Evolutionary conservation across 2,888 invertebrate genomes (phyloP), one percentile per base, ranked within the genome.

Genomic region (Tipula confusa): DNA sequence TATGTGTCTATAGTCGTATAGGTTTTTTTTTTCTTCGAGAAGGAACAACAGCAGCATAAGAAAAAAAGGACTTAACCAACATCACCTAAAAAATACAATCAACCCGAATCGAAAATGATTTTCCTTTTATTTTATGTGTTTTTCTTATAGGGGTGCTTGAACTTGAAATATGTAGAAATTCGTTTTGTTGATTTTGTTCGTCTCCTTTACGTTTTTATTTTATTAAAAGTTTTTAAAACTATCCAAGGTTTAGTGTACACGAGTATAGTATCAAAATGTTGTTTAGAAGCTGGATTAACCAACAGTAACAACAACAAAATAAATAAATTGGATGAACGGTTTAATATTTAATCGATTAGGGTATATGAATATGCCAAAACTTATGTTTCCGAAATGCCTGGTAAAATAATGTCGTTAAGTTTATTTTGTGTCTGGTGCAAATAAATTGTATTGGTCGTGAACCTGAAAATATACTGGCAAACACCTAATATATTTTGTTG

Each of bases 71-170:
- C 64, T 64, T 64, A 64, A 64, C 64, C 24, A 64, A 7, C 64
- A 64, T 64, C 64, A 24, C 64, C 64, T 64, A 64, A 64, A 64
- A 64, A 64, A 64, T 24, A 64, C 64, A 64, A 64, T 64, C 64
- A 64, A 64, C 64, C 64, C 64, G 64, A 64, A 64, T 64, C 64
- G 64, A 64, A 64, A 64, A 64, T 64, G 64, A 64, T 64, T 64
- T 64, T 64, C 9, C 64, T 64, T 64, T 64, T 64, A 64, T 64
- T 64, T 24, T 64, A 64, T 64, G n/a, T 18, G 64, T 24, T 24
- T 64, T 64, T 64, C 11, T 24, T 64, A n/a, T n/a, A 2, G 64
- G 64, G 64, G 64, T 64, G 24, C 64, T 64, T 64, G 64, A 64
- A 64, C 64, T 64, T 64, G 64, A 64, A 64, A 64, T 24, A 24